A percentile compares a stretch with the other conserved stretches of the same genome.
Conservation (phyloP, 2,888 invertebrate genomes). For the Atethmia centrago region DNA sequence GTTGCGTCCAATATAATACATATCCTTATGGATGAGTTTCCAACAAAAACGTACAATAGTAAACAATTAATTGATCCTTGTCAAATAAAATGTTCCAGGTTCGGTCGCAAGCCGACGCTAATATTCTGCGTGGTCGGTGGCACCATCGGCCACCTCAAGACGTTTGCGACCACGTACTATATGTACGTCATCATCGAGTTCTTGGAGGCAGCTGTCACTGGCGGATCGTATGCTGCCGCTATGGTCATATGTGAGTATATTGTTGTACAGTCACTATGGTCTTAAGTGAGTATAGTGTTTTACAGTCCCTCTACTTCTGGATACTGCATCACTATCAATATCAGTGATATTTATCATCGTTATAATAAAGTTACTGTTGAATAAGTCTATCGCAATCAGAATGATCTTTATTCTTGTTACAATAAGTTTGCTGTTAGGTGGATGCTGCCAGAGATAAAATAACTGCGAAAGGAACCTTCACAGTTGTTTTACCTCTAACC, state of each 20-base stretch:
- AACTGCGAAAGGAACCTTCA: background rate
- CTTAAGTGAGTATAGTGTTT: slow-evolving; percentile 73
- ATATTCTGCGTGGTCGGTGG: slow-evolving; percentile 77
- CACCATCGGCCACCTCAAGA: slow-evolving; percentile 79
- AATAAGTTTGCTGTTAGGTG: background rate
- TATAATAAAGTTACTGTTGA: background rate
- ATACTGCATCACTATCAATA: background rate
- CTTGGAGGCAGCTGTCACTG: slow-evolving; percentile 77
- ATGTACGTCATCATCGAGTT: slow-evolving; percentile 79
- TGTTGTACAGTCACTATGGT: slow-evolving; percentile 68
- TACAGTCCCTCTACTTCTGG: too few species aligned
- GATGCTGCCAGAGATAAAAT: background rate
- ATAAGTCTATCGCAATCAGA: background rate
- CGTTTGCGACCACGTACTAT: slow-evolving; percentile 76
- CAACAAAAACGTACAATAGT: too few species aligned
- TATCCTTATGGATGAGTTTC: background rate
- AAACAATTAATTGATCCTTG: background rate
- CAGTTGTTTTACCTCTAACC: background rate
- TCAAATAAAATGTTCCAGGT: slow-evolving; percentile 68
- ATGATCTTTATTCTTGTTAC: background rate
- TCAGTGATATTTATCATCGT: background rate
- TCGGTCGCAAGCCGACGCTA: slow-evolving; percentile 81
- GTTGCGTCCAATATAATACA: background rate
- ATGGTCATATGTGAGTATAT: slow-evolving; percentile 79
- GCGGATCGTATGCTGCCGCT: slow-evolving; percentile 78